Conservation (phyloP, 2,113 vertebrate genomes). For the Gnathonemus echidnorhynchus region DNA sequence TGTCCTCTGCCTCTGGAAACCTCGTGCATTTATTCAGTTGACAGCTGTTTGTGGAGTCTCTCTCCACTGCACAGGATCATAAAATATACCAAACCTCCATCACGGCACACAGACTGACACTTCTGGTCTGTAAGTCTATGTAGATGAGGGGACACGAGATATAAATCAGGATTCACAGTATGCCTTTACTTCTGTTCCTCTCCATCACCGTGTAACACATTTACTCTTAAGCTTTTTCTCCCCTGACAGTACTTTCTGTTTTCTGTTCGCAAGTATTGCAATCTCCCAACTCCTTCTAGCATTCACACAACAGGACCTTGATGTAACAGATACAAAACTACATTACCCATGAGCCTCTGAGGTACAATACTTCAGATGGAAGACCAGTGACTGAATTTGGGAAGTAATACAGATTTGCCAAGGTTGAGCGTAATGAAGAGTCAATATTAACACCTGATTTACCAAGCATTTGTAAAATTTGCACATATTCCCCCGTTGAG, state of each 20-base stretch:
- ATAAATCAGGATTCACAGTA: background rate
- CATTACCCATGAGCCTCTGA: background rate
- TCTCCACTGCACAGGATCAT: background rate
- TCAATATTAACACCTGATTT: too few species aligned
- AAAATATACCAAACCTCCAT: background rate
- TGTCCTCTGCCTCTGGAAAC: background rate
- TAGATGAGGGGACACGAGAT: background rate
- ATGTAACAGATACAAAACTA: background rate
- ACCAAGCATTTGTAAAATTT: background rate
- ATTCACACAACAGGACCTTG: background rate
- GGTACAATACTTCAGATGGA: background rate
- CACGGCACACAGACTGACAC: background rate
- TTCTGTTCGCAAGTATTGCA: background rate
- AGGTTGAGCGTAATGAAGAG: background rate
- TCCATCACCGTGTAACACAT: background rate
- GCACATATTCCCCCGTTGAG: background rate
- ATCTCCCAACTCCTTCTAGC: too few species aligned
- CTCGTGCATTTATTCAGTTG: background rate
- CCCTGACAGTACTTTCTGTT: background rate
- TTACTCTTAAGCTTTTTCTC: background rate
- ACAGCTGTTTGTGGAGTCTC: slow-evolving; percentile 3
- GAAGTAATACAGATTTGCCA: background rate
- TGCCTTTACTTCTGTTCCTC: background rate
- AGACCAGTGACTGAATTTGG: background rate
- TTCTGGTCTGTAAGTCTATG: background rate